Evolutionary conservation across 2,888 invertebrate species (phyloP), one percentile per base, ranked within the genome.

Genomic region (Abscondita cerata): DNA sequence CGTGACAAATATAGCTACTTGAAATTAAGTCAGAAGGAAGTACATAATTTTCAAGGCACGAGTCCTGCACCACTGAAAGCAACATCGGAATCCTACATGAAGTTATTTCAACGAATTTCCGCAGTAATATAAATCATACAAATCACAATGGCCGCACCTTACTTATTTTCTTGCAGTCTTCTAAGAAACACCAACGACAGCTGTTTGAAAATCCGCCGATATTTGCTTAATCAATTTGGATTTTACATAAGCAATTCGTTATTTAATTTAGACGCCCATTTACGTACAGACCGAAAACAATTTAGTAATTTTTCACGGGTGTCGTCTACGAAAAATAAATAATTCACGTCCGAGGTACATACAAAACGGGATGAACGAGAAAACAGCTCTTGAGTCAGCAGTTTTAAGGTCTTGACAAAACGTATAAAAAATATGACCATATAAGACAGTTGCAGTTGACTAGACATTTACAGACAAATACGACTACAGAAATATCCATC

Each of bases 121-220:
- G 52, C 44, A 18, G 59, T 18, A 40, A 52, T 9, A 44, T 52
- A 58, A 57, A 58, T 58, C 57, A 58, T 58, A 56, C 34, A 56
- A 44, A 58, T 55, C 47, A 55, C 48, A 50, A 48, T 20, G 16
- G 59, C 59, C 59, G 36, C 59, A 16, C 59, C 59, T 59, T 47
- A 25, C 31, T 56, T 36, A 6, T 41, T 41, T 25, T 25, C 25
- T 25, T 25, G 6, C 25, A 4, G 2, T 25, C 25, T 36, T 36
- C 36, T 9, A 53, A 53, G 18, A 25, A 4, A 13, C 44, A n/a
- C 11, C 16, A 25, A 34, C 20, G 11, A 20, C 53, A 53, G 25
- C 53, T 55, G 55, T 15, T 54, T n/a, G 31, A n/a, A 52, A 52
- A 25, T 53, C 33, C 31, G 40, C 9, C 44, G 25, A 15, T 53